Conservation (phyloP, 2,888 invertebrate genomes). For the Plemyria rubiginata region DNA sequence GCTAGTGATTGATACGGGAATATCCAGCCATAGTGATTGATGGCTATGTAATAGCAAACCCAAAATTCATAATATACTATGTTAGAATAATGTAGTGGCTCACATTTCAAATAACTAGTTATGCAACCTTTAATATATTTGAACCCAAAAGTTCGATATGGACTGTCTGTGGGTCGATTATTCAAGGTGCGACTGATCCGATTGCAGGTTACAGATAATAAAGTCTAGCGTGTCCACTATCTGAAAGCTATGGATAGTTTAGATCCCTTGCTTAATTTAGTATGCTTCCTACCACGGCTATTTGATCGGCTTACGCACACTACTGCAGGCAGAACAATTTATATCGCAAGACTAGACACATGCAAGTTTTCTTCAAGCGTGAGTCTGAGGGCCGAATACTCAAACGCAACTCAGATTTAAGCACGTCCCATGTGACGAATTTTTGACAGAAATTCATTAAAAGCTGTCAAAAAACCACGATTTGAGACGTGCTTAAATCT, state of each 20-base stretch:
- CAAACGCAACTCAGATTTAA: too few relatives aligned
- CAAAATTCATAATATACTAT: slow-evolving; percentile 34
- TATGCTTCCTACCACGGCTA: background rate
- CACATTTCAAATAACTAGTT: slow-evolving; percentile 7
- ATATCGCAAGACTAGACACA: slow-evolving; percentile 13
- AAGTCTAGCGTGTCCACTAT: slow-evolving; percentile 6
- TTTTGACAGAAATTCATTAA: too few relatives aligned
- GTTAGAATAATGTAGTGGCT: slow-evolving; percentile 40
- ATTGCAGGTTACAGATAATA: slow-evolving; percentile 13
- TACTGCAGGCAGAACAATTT: background rate
- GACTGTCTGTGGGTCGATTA: slow-evolving; percentile 3
- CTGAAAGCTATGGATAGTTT: slow-evolving; percentile 4
- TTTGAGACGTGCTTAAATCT: too few relatives aligned
- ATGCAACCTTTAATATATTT: slow-evolving; percentile 9
- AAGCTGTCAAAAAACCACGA: too few relatives aligned
- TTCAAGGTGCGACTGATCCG: slow-evolving; percentile 11
- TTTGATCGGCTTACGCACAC: slow-evolving; percentile 11
- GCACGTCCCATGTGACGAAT: too few relatives aligned
- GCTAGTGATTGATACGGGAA: slow-evolving; percentile 12
- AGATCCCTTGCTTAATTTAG: background rate
- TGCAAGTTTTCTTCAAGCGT: slow-evolving; percentile 20
- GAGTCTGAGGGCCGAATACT: too few relatives aligned
- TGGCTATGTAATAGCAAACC: slow-evolving; percentile 54
- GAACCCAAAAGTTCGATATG: slow-evolving; percentile 6
- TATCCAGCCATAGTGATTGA: slow-evolving; percentile 57